Percentiles rank a stretch among this genome's conserved stretches.
Evolutionary conservation across 2,888 invertebrate genomes (phyloP).

Genomic region (Meiosimyza decipiens): DNA sequence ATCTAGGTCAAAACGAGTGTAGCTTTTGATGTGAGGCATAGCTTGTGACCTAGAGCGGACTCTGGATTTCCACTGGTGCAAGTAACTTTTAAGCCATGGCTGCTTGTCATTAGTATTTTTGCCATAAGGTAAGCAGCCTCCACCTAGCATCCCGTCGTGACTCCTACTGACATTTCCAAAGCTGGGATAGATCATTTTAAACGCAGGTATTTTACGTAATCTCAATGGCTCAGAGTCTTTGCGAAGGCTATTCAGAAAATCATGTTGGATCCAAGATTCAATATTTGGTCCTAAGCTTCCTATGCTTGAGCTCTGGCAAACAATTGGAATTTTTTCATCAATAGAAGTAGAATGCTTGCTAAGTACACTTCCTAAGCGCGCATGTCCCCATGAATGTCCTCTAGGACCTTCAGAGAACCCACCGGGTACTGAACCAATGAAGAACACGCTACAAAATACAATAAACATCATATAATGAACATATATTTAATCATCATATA

Average conservation of each 20-base stretch:
- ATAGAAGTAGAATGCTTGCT: conserved; percentile 73
- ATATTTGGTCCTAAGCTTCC: conserved; percentile 83
- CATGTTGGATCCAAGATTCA: conserved; percentile 80
- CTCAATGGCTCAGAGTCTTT: conserved; percentile 69
- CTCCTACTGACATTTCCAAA: conserved; percentile 86
- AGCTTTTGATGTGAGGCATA: conserved; percentile 96
- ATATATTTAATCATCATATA: conserved; percentile 50
- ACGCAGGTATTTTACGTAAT: conserved; percentile 69
- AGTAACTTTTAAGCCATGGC: conserved; percentile 79
- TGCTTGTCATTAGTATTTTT: conserved; percentile 84
- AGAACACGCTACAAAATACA: conserved; percentile 75
- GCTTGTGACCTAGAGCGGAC: conserved; percentile 78
- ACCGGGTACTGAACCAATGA: conserved; percentile 88
- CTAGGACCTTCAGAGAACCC: conserved; percentile 73
- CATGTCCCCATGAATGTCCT: conserved; percentile 73
- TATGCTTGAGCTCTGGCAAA: conserved; percentile 92
- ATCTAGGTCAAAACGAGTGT: conserved; percentile 81
- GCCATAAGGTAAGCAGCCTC: conserved; percentile 89
- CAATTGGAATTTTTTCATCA: conserved; percentile 74
- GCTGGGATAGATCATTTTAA: conserved; percentile 80
- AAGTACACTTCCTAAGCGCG: conserved; percentile 73
- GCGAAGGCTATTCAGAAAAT: conserved; percentile 75
- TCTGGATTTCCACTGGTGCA: conserved; percentile 87
- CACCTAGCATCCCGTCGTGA: conserved; percentile 86
- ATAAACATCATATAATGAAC: conserved; percentile 24